phyloP scores from a whole-genome alignment of 2,888 invertebrate species.

The Lepidocyrtinus sp. region DNA sequence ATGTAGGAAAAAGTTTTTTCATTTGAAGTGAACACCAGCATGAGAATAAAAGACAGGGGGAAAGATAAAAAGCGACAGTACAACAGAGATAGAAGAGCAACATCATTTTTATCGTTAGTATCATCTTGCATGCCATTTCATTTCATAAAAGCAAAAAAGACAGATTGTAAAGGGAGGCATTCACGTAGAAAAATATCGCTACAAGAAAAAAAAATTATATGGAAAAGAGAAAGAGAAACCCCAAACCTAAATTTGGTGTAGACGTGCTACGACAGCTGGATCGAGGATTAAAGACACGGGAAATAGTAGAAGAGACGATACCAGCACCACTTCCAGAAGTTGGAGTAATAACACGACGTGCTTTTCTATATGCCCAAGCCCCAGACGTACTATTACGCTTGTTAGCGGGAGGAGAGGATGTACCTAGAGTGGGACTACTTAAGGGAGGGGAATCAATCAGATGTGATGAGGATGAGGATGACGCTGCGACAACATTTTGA shows the following conservation, averaged over 20 bases:
- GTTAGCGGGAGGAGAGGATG: slow-evolving; percentile 66
- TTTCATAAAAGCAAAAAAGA: slow-evolving; percentile 9
- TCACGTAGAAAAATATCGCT: neutral
- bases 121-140: slow-evolving; percentile 16
- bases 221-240: slow-evolving; percentile 23
- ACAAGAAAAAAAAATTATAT: slow-evolving; percentile 23
- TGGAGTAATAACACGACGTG: slow-evolving; percentile 60
- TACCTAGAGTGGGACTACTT: slow-evolving; percentile 68
- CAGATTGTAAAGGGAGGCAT: neutral
- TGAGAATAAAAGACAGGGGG: neutral
- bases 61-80: slow-evolving; percentile 42
- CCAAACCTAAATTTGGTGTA: slow-evolving; percentile 91
- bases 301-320: slow-evolving; percentile 50
- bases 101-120: slow-evolving; percentile 19
- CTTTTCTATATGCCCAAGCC: slow-evolving; percentile 77
- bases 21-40: neutral
- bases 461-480: slow-evolving; percentile 12
- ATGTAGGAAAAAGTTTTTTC: slow-evolving; percentile 35
- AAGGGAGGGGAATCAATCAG: slow-evolving; percentile 65
- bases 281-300: slow-evolving; percentile 71
- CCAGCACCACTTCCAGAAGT: slow-evolving; percentile 45
- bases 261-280: slow-evolving; percentile 80
- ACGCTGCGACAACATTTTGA: slow-evolving; percentile 23
- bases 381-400: slow-evolving; percentile 73
- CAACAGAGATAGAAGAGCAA: slow-evolving; percentile 1